A percentile compares a stretch with the other conserved stretches of the same genome.
phyloP scores from a whole-genome alignment of 2,797 vertebrate genomes.

The Chaetodon trifasciatus region DNA sequence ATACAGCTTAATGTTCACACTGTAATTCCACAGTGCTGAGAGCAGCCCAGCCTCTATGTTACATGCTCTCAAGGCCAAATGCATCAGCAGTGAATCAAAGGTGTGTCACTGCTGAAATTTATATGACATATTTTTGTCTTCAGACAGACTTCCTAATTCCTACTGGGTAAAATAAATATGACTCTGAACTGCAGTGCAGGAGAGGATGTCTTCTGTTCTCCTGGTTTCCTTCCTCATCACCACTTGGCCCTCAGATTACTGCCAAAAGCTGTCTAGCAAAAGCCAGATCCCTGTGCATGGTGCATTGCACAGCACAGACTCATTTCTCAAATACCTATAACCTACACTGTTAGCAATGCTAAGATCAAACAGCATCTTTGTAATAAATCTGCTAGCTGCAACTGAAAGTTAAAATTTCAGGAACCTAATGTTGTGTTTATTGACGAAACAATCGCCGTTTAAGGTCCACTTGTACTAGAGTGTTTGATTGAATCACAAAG shows the following conservation, averaged over 20 bases:
- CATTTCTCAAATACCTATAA: background rate
- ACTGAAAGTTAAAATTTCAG: background rate
- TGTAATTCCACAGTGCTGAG: constrained; percentile 33
- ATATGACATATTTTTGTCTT: constrained; percentile 52
- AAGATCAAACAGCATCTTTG: background rate
- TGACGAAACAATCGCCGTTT: background rate
- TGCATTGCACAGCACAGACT: background rate
- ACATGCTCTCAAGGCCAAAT: constrained; percentile 55
- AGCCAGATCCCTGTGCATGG: background rate
- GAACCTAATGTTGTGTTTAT: background rate
- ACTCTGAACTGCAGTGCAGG: constrained; percentile 6
- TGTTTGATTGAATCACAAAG: background rate
- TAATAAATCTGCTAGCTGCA: background rate
- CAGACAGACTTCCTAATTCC: constrained; percentile 57
- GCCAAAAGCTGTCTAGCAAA: background rate
- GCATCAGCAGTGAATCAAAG: constrained; percentile 63
- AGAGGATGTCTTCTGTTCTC: constrained; percentile 14
- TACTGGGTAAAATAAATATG: constrained; percentile 32
- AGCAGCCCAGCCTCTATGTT: constrained; percentile 30
- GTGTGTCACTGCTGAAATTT: constrained; percentile 50
- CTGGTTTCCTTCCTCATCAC: background rate
- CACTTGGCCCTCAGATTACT: background rate
- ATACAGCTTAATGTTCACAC: constrained; percentile 39
- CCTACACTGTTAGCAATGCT: background rate
- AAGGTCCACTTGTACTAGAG: background rate